Percentiles rank a stretch among this genome's conserved stretches.
These are phyloP conservation scores for Girardinichthys multiradiatus DNA, from an alignment of 2,113 vertebrate genomes.

Conservation along the genomic window DNA sequence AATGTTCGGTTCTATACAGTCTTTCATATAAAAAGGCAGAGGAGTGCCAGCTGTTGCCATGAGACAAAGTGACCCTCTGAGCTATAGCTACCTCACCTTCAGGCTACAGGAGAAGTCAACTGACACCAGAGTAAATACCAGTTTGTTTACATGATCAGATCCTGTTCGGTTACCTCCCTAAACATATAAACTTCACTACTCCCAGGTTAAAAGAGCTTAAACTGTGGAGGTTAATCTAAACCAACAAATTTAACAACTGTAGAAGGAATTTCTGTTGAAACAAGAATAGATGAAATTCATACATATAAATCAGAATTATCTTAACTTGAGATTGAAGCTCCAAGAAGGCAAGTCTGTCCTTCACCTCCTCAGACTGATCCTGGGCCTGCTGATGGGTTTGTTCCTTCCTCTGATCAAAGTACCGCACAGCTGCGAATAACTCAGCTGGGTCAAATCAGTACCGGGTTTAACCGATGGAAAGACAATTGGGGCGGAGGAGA, in stretches of 20 bases:
- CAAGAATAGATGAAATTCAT: neutral
- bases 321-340: constrained; percentile 82
- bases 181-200: constrained; percentile 7
- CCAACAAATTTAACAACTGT: no score
- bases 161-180: constrained; percentile 19
- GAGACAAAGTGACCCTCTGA: neutral
- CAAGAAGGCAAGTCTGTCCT: constrained; percentile 75
- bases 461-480: neutral
- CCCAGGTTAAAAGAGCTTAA: neutral
- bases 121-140: constrained; percentile 15
- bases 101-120: neutral
- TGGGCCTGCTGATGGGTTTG: constrained; percentile 48
- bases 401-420: constrained; percentile 75
- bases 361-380: constrained; percentile 60
- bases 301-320: neutral
- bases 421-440: constrained; percentile 75
- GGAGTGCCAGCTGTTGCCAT: neutral
- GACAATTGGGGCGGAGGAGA: neutral
- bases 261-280: no score
- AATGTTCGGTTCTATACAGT: neutral
- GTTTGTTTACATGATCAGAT: constrained; percentile 20
- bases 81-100: neutral
- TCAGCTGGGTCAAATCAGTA: constrained; percentile 66
- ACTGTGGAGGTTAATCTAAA: neutral
- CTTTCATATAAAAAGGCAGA: neutral